Base-by-base conservation (phyloP, 2,797 vertebrate species). In the Carduelis carduelis region DNA sequence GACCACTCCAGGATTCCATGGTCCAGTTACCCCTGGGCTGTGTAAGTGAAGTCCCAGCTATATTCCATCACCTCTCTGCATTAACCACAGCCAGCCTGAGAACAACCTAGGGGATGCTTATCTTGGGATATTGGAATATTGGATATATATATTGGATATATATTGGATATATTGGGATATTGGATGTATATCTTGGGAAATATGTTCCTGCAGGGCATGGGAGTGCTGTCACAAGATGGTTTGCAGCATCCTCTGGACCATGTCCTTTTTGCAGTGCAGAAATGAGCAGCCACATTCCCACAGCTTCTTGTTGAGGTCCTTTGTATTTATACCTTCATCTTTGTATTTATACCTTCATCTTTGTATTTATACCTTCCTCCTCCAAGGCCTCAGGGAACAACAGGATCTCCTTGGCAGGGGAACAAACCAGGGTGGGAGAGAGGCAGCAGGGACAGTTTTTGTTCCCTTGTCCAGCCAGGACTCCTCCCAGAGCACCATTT, bases 151-250 rank as follows among this genome's bases (percentile, higher is more conserved):
- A 39, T 39, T 39, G 39, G 39, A 39, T 39, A 39, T 39, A 39
- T 39, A 3, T 39, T 39, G 39, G 39, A 39, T 39, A 39, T 14
- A 39, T 39, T 39, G 39, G 39, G 39, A 39, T 39, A 39, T 39
- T 39, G 39, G 39, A 39, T 39, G 14, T 39, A 39, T 12, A 1
- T 14, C 14, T 7, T 16, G 12, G 24, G 16, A 18, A 49, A 64
- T 46, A 14, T 4, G 0, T 11, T 78, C n/a, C 34, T 49, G 28
- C 28, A 57, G 56, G 34, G 5, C 6, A 8, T 2, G 41, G 2
- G 19, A 32, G 2, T 7, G 15, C 2, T n/a, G 47, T 21, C 55
- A 57, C 12, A 30, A n/a, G 23, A 9, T 4, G 23, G 17, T 43
- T 52, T 71, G 21, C 49, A 70, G 11, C 41, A 27, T 63, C 66